Evolutionary conservation across 2,113 vertebrate species (phyloP), one percentile per base, ranked within the genome.

Genomic region (Xiphias gladius): DNA sequence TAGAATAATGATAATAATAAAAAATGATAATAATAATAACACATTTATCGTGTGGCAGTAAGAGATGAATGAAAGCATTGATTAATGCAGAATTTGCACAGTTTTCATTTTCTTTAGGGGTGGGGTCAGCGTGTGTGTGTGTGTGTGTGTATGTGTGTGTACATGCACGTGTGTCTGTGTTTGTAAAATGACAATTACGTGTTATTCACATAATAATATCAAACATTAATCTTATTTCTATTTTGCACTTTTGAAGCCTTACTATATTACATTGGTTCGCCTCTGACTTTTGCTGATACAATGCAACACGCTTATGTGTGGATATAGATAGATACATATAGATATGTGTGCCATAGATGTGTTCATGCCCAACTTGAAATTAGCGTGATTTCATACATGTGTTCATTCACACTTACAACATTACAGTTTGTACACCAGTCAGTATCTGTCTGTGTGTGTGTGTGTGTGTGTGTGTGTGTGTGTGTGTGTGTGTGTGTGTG

Each of bases 341-440:
- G 3, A 39, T 39, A 7, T 39, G 35, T 35, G 35, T 35, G 35
- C n/a, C n/a, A n/a, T 69, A 8, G 24, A 30, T 9, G 19, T 26
- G 12, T 66, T 37, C 54, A 5, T 35, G 20, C 24, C 37, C 20
- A 43, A 83, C 64, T 74, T 86, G 41, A 62, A 62, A 68, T 66
- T 69, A 50, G 62, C 54, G 11, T 52, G 39, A 63, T 65, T 80
- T 55, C 17, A 65, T 39, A 32, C 7, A 48, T 69, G 13, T 43
- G 26, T 73, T 52, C 22, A 69, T 58, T 75, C 50, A 76, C 37
- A 66, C 48, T 39, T 43, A 17, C 22, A 65, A 35, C 4, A 14
- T 63, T 43, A 46, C 7, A 63, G 32, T 64, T 54, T 57, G 28
- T 70, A 28, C 28, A 28, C 52, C 41, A 19, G 13, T 69, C n/a